Percentiles rank a stretch among this genome's conserved stretches.
Conservation (phyloP, 2,797 vertebrate genomes). For the Cyclura pinguis region DNA sequence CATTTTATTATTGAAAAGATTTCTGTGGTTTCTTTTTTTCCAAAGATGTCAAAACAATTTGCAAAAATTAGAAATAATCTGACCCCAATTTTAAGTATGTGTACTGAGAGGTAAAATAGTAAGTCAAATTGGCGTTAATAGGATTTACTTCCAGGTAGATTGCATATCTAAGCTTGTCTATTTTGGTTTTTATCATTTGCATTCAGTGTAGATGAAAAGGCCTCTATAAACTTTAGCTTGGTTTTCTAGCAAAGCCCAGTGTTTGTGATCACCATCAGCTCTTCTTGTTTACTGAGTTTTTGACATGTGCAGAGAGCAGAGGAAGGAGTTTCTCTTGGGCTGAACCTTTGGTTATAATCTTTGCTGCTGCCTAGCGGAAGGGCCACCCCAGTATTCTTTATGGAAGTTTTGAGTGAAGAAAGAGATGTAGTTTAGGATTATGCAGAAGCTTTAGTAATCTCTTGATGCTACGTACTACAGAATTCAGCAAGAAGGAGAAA, state of each 20-base stretch:
- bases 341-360: neutral
- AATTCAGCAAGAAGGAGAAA: neutral
- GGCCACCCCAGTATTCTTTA: neutral
- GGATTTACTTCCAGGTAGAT: neutral
- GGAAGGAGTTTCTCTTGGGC: too few species aligned
- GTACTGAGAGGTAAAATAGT: neutral
- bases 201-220: neutral
- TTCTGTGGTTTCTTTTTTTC: neutral
- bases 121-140: neutral
- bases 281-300: neutral
- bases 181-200: constrained; percentile 9
- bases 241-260: neutral
- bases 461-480: neutral
- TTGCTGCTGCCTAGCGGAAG: neutral
- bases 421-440: neutral
- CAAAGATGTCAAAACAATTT: neutral
- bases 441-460: neutral
- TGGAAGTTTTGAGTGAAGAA: too few species aligned
- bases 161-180: neutral
- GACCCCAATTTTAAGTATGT: neutral
- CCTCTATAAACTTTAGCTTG: neutral
- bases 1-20: neutral
- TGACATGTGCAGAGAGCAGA: neutral
- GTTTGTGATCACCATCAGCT: neutral
- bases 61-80: neutral